Evolutionary conservation across 2,113 vertebrate genomes (phyloP), one percentile per base, ranked within the genome.

Genomic region (Psilopogon haemacephalus): DNA sequence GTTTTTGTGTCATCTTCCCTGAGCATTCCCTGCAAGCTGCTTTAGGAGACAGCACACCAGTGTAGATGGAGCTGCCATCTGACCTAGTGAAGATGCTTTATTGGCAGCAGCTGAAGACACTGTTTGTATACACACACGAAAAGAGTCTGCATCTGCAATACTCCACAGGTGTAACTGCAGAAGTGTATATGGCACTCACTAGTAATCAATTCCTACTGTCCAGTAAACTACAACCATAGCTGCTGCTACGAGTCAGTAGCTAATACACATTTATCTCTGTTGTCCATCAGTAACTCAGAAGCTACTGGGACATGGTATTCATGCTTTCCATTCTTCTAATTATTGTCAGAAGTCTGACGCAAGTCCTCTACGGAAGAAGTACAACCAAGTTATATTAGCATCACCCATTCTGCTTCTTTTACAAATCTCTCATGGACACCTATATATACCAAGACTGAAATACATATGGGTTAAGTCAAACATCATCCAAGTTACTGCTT

Each of bases 71-170:
- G 37, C 42, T 46, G 60, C 28, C 33, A 13, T 26, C 8, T 20
- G 44, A 64, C 21, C 46, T 72, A 7, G 37, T 5, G 21, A 71
- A 50, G 52, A 8, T 69, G 52, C 10, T 81, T 35, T 23, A n/a
- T 2, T 74, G 44, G 11, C 24, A 40, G 4, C 75, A 30, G 54
- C 55, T 44, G 67, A 21, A 64, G 77, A 28, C 33, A 42, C 9
- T 4, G 46, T 42, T 55, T 50, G 38, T 14, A 5, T 2, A 13
- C 3, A 2, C 32, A 38, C 32, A 1, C 1, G 9, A 42, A 33
- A 65, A 48, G 14, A 48, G 62, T 23, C 59, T 4, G 8, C 3
- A 15, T 54, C 15, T 77, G 60, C 75, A 17, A 26, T 0, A 5
- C 15, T 24, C 27, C 20, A 4, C 2, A 30, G 48, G 9, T 11